Evolutionary conservation across 1,140 invertebrate genomes (phyloP).

Genomic region (Leptopilina clavipes): DNA sequence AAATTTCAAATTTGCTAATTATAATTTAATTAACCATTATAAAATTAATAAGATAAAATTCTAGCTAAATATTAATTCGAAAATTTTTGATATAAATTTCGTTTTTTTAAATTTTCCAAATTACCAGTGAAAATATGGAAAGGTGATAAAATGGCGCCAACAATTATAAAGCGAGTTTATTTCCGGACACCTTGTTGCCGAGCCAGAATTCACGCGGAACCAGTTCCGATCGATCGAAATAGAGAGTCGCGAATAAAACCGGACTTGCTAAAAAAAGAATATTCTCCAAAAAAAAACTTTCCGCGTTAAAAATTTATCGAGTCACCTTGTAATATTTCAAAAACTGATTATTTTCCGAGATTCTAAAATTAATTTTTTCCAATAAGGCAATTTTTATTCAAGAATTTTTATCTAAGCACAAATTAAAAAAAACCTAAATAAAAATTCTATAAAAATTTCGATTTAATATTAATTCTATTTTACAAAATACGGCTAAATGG

Average conservation of each 20-base stretch:
- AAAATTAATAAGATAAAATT: too few species aligned
- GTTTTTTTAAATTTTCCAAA: neutral
- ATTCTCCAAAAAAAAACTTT: neutral
- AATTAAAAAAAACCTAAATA: too few species aligned
- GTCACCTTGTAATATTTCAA: neutral
- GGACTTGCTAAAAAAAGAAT: slow-evolving; percentile 12
- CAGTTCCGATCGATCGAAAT: slow-evolving; percentile 30
- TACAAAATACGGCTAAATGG: neutral
- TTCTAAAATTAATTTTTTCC: too few species aligned
- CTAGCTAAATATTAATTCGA: too few species aligned
- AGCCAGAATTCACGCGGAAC: slow-evolving; percentile 35
- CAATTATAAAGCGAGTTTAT: slow-evolving; percentile 30
- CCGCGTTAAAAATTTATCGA: neutral
- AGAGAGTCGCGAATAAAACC: slow-evolving; percentile 23
- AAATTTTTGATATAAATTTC: too few species aligned
- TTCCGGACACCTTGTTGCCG: slow-evolving; percentile 37
- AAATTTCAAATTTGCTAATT: too few species aligned
- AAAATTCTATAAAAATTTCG: neutral
- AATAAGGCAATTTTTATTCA: too few species aligned
- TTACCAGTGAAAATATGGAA: slow-evolving; percentile 13
- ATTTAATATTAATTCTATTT: neutral
- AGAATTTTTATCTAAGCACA: too few species aligned
- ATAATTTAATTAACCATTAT: too few species aligned
- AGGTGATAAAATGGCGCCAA: slow-evolving; percentile 9
- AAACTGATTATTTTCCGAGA: neutral